These are phyloP conservation scores for Acanthosepion esculentum DNA, from an alignment of 2,888 invertebrate genomes.

Conservation along the genomic window DNA sequence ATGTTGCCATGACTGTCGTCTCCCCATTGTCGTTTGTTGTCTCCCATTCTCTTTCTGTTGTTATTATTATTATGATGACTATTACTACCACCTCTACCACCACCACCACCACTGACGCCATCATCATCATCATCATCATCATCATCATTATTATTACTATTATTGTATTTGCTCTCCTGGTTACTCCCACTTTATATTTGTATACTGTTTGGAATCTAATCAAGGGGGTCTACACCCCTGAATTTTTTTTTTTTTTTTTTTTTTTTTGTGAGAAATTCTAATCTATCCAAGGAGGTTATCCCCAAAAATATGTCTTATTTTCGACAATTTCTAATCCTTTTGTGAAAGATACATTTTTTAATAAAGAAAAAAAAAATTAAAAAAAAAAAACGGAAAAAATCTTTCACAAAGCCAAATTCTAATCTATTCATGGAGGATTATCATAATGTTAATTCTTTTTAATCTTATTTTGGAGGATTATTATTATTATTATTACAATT, in stretches of 20 bases:
- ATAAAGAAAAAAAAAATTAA: neutral
- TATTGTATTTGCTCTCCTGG: conserved; percentile 12
- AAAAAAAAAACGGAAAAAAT: neutral
- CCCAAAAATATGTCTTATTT: neutral
- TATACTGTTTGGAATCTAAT: neutral
- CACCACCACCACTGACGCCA: neutral
- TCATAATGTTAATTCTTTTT: conserved; percentile 46
- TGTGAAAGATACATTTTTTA: conserved; percentile 24
- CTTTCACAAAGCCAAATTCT: conserved; percentile 38
- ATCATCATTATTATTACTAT: neutral
- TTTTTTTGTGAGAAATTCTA: neutral
- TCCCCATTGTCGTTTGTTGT: conserved; percentile 22
- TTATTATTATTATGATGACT: neutral
- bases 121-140: neutral
- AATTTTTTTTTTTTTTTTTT: neutral
- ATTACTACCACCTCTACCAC: neutral
- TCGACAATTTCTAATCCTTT: neutral
- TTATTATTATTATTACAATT: neutral
- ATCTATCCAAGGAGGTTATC: conserved; percentile 22
- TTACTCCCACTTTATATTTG: neutral
- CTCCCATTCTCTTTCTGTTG: neutral
- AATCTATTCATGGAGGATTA: conserved; percentile 39
- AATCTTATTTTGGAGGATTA: conserved; percentile 33
- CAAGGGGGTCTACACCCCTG: neutral
- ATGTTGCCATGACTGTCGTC: conserved; percentile 21